Evolutionary conservation across 1,140 invertebrate genomes (phyloP).

Genomic region (Cotesia chilonis): DNA sequence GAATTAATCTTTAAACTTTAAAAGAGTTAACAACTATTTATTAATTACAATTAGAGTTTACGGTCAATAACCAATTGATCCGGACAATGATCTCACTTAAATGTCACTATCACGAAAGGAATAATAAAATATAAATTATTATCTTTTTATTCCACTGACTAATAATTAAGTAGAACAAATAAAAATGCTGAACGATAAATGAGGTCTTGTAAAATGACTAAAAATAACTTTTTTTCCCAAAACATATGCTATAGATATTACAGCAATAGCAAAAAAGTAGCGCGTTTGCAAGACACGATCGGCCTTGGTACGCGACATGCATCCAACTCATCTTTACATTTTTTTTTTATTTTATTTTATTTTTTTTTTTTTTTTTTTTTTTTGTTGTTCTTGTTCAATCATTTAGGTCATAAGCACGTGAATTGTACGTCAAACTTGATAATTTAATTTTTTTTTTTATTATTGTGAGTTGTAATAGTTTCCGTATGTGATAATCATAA

Average conservation of each 20-base stretch:
- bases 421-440: slow-evolving; percentile 6
- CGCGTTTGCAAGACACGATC: slow-evolving; percentile 34
- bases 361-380: too few relatives aligned
- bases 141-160: neutral
- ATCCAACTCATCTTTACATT: slow-evolving; percentile 19
- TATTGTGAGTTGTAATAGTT: neutral
- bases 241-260: slow-evolving; percentile 1
- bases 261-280: slow-evolving; percentile 28
- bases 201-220: neutral
- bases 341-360: too few relatives aligned
- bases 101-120: neutral
- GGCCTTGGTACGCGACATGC: slow-evolving; percentile 39
- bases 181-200: too few relatives aligned
- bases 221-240: neutral
- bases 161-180: slow-evolving; percentile 1
- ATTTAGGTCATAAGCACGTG: slow-evolving; percentile 34
- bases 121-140: too few relatives aligned
- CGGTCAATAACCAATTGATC: slow-evolving; percentile 37
- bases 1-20: too few relatives aligned
- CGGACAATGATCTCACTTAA: slow-evolving; percentile 14
- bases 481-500: neutral
- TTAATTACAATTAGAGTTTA: neutral
- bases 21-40: neutral
- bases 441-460: too few relatives aligned
- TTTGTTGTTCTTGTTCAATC: neutral